Evolutionary conservation across 2,888 invertebrate genomes (phyloP).

Genomic region (Diadegma fenestrale): DNA sequence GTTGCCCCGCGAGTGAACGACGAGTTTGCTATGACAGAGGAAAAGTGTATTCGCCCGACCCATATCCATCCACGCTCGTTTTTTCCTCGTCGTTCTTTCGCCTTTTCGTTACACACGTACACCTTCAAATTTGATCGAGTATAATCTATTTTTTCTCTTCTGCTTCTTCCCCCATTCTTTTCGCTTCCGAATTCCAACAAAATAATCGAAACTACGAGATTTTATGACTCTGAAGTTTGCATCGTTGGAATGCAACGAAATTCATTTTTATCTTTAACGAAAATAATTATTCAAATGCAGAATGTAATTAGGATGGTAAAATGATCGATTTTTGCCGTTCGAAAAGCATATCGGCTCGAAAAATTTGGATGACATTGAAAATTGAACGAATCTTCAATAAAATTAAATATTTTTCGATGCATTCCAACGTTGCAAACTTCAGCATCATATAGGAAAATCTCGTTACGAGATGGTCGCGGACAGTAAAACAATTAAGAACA

Average conservation of each 20-base stretch:
- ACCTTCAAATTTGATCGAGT: constrained; percentile 35
- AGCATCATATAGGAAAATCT: too few relatives aligned
- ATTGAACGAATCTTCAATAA: too few relatives aligned
- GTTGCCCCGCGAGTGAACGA: constrained; percentile 44
- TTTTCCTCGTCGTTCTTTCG: constrained; percentile 27
- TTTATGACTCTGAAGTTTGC: too few relatives aligned
- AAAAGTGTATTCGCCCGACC: constrained; percentile 50
- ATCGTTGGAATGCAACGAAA: too few relatives aligned
- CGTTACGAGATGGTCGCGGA: constrained; percentile 8
- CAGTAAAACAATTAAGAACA: not conserved
- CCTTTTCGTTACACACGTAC: constrained; percentile 26
- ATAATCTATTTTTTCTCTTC: constrained; percentile 10
- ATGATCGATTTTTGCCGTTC: too few relatives aligned
- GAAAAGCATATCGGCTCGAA: too few relatives aligned
- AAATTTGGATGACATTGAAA: too few relatives aligned
- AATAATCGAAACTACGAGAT: constrained; percentile 23
- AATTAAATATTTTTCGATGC: too few relatives aligned
- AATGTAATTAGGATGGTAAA: too few relatives aligned
- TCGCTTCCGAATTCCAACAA: not conserved
- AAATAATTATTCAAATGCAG: too few relatives aligned
- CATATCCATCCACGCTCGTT: constrained; percentile 8
- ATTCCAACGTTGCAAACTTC: too few relatives aligned
- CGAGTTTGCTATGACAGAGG: constrained; percentile 36
- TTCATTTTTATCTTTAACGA: too few relatives aligned
- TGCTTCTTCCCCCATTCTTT: not conserved